Evolutionary conservation across 2,113 vertebrate species (phyloP), one percentile per base, ranked within the genome.

Genomic region (Sporophila hypoxantha): DNA sequence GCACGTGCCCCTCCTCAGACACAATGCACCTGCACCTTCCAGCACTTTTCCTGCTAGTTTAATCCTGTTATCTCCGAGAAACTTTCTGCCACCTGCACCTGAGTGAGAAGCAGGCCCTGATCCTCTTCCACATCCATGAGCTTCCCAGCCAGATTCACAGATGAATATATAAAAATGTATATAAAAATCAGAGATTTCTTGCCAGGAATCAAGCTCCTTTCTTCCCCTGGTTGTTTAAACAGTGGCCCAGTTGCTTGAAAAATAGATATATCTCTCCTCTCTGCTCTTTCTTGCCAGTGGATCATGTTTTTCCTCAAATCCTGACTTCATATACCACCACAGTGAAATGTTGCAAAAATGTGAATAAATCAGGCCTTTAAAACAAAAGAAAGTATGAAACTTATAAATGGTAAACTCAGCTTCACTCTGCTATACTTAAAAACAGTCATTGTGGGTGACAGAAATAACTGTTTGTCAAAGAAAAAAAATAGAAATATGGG

Each of bases 391-490:
- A 53, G 27, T 36, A 68, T 56, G 27, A 71, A 86, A 66, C 52
- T 67, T 12, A 57, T 69, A 91, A 62, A 88, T 49, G 30, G 36
- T 79, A 91, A 88, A 26, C 46, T 68, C 62, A 17, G 52, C 52
- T 82, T 78, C 57, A 27, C 88, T 76, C 68, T 57, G 65, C 82
- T 55, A 56, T 65, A 73, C 87, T 85, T 90, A 77, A 82, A 87
- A 93, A 90, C 20, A 0, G 37, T 42, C 70, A 53, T 61, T 57
- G 66, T 53, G 69, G 76, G 57, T 77, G 93, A 70, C 3, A 87
- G 89, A 90, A 95, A 92, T 71, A 90, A 90, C 86, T 87, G 88
- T 91, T 95, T 90, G 82, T 87, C 91, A 94, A 75, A 0, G 1
- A 59, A 23, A 26, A 93, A 21, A 89, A 57, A 50, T 53, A 55